Base-by-base conservation (phyloP, 2,888 invertebrate genomes). In the Xylota segnis region DNA sequence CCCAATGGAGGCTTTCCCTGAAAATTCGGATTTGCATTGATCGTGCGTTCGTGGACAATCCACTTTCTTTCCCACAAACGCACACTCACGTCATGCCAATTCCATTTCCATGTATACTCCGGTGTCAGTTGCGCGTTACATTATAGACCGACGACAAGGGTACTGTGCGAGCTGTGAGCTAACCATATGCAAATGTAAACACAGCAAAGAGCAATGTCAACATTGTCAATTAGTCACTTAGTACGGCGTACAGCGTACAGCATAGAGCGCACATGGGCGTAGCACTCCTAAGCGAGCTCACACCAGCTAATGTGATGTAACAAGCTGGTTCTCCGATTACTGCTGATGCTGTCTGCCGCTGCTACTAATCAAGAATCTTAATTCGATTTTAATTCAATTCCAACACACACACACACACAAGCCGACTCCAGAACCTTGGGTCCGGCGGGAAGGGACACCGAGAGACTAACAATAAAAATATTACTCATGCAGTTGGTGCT, bases 171-270 rank as follows among this genome's bases (percentile, higher is more conserved):
- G 40, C 40, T 40, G 50, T 65, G 50, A 71, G 71, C 52, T 66
- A 71, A 66, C 43, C 65, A 52, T 72, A 77, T 83, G 83, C 77
- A 83, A 83, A 78, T 83, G 68, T 77, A 77, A 83, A 45, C 66
- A 74, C 23, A 40, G 71, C 68, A 56, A 45, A 68, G 81, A 68
- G 68, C 83, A 83, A 70, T 83, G 78, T 83, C 83, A 81, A 81
- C 72, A 81, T 32, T 72, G 79, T 74, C 79, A 83, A 79, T 83
- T 83, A 79, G 63, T 83, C 83, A 78, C 58, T 71, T 52, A 10
- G 34, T 37, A 43, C 23, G n/a, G n/a, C n/a, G 52, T 27, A 66
- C 43, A 27, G 16, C n/a, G n/a, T n/a, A n/a, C n/a, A n/a, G n/a
- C n/a, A n/a, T 14, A 5, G 10, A 10, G 23, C 18, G 37, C 16